Evolutionary conservation across 2,888 invertebrate genomes (phyloP), one percentile per base, ranked within the genome.

Genomic region (Acanthacorydalis orientalis): DNA sequence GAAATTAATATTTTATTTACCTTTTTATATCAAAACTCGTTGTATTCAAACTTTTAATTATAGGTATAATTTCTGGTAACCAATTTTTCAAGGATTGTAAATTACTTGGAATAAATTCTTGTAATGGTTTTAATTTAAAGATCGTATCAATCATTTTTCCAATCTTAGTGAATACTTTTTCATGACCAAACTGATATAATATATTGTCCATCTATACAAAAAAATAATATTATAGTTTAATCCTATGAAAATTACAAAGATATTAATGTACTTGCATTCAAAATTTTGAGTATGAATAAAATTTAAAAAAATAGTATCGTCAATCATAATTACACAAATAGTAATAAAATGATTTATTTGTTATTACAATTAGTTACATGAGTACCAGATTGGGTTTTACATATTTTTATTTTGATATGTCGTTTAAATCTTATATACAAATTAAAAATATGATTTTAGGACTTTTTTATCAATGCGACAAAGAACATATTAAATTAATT

Each of bases 71-170:
- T 31, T 47, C 39, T 15, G 51, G 50, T 33, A 52, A 44, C 38
- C 41, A 44, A 14, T 50, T 42, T 15, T 34, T 3, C 40, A 46
- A 35, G 37, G 46, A 48, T 48, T 52, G 59, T n/a, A 74, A 49
- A 50, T 74, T 72, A 0, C 60, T 56, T 0, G 75, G 75, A 12
- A 73, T 52, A 54, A 70, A 72, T 54, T 68, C 68, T 33, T 68
- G 59, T 0, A 70, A 49, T 1, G 60, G 62, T 7, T 63, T 60
- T 58, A 75, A 63, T 6, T 69, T 63, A 4, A 73, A 52, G 1
- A 69, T 63, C 0, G 70, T 68, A 1, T 65, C 64, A 16, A 68
- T 51, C 55, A 72, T 64, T 39, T 63, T 64, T 1, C 65, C 70
- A 1, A 76, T 51, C 8, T 64, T 63, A 1, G 57, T 55, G 35